Evolutionary conservation across 2,888 invertebrate species (phyloP), one percentile per base, ranked within the genome.

Genomic region (Chironomus riparius): DNA sequence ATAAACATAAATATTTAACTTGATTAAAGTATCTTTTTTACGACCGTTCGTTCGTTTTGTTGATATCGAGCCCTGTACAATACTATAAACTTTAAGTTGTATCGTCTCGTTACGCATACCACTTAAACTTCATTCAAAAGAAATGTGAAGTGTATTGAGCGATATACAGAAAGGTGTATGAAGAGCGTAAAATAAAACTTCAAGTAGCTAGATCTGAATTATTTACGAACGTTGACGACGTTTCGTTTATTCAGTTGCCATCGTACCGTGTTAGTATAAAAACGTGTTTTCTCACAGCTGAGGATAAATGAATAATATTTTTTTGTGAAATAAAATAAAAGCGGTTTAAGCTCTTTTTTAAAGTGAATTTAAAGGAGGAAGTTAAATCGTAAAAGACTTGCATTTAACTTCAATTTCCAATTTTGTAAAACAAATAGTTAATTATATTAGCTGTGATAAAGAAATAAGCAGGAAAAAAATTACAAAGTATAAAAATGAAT

Each of bases 181-280:
- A 22, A 65, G 65, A 65, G 65, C 65, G 65, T 65, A 65, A 65
- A 65, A 65, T 7, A 65, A 65, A 65, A 65, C 10, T 18, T 15
- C 56, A 56, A 56, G 15, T 18, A 65, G 65, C 65, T 65, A 65
- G 65, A 65, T 65, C 65, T 65, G 65, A 65, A 65, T 65, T 65
- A 65, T 65, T 65, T 65, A 65, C 65, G 65, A 62, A 21, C 62
- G 22, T 62, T 12, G 62, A 24, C 65, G 24, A 65, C 65, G 24
- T 24, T 65, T 24, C 22, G 22, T 65, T 56, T 15, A 56, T 18
- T 65, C 22, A 65, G 65, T 65, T 65, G 65, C 65, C 65, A 65
- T 65, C 65, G 65, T 65, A 65, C 65, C 65, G 65, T 22, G 65
- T 4, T 13, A 65, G 65, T 65, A 6, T 65, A 10, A 10, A 65